Evolutionary conservation across 1,140 invertebrate genomes (phyloP), one percentile per base, ranked within the genome.

Genomic region (Drosophila virilis): DNA sequence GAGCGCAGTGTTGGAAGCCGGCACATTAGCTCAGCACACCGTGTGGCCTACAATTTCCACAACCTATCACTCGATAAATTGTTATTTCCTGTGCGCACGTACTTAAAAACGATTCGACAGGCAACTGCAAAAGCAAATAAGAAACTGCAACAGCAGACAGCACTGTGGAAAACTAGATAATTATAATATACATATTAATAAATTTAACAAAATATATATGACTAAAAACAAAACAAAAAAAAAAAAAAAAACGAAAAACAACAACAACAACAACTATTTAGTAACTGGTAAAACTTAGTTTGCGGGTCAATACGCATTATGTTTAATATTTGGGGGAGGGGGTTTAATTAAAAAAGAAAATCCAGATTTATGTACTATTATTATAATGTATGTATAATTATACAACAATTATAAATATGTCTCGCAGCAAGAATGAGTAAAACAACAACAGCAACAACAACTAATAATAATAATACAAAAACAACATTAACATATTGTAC

Each of bases 81-180:
- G 83, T 88, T 88, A 88, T 89, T 79, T 83, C 77, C 80, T 83
- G 83, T 83, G 84, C 80, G 76, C 77, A 88, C 84, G 83, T 88
- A 88, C 83, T 88, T 88, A 88, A 88, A 51, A 45, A 43, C 10
- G 51, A 74, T 64, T 62, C 28, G 57, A 74, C 52, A 57, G 37
- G 61, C 17, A 74, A 57, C 66, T 69, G 58, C 58, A 48, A 43
- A 17, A 45, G 64, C 54, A 57, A 57, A 42, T 10, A 42, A 57
- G 13, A 9, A 55, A 48, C 59, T 69, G 42, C 46, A 67, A 74
- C 48, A 69, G 54, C 66, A 80, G 80, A 66, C 42, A 72, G 83
- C 79, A 83, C 83, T 88, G 79, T 86, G 83, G 76, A 78, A 78
- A 81, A 72, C 66, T 85, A 85, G 81, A 85, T 85, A 85, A 86